Evolutionary conservation across 2,888 invertebrate genomes (phyloP).

Genomic region (Drosophila kanekoi): DNA sequence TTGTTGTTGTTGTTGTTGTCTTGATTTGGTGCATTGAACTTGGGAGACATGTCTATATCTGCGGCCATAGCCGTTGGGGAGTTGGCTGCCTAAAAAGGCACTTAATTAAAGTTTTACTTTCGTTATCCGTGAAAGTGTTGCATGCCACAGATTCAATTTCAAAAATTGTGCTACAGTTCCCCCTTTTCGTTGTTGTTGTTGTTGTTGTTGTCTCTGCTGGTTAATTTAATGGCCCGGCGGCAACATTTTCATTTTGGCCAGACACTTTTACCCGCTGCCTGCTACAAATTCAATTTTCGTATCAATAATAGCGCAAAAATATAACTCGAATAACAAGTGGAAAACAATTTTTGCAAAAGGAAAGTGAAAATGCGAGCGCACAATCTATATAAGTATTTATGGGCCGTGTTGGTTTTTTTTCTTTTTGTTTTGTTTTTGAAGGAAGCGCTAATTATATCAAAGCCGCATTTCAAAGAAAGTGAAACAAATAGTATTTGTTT

Average conservation of each 20-base stretch:
- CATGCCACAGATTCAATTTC: constrained; percentile 68
- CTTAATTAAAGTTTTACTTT: constrained; percentile 67
- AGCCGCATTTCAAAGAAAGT: constrained; percentile 60
- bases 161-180: constrained; percentile 61
- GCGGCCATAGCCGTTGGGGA: constrained; percentile 32
- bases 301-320: constrained; percentile 55
- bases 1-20: constrained; percentile 29
- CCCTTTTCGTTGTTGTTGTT: constrained; percentile 16
- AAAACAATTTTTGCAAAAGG: constrained; percentile 31
- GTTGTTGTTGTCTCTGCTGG: constrained; percentile 37
- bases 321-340: constrained; percentile 45
- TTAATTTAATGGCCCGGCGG: constrained; percentile 53
- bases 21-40: constrained; percentile 67
- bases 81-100: constrained; percentile 38
- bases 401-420: constrained; percentile 30
- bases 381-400: constrained; percentile 36
- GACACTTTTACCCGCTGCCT: constrained; percentile 62
- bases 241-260: constrained; percentile 39
- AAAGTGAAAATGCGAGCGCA: constrained; percentile 52
- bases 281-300: constrained; percentile 52
- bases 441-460: constrained; percentile 74
- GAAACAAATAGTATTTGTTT: constrained; percentile 51
- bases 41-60: constrained; percentile 12
- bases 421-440: constrained; percentile 33
- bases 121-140: constrained; percentile 74